Base-by-base conservation (phyloP, 2,797 vertebrate genomes). In the Cetoscarus ocellatus region DNA sequence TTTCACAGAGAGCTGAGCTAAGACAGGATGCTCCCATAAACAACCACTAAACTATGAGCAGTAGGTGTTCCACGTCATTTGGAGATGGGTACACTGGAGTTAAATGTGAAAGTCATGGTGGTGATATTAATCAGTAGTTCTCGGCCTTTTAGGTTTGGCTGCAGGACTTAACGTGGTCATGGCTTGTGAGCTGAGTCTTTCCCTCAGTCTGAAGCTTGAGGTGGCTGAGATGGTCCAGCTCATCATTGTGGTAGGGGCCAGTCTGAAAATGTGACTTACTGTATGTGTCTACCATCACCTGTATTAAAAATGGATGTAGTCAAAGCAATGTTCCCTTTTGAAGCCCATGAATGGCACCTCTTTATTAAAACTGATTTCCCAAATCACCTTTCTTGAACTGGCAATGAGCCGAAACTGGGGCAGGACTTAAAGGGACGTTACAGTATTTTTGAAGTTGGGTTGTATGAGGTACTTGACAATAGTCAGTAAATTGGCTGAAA, bases 21-120 rank as follows among this genome's bases (percentile, higher is more conserved):
- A 47, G 52, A 57, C 19, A 42, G 17, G 35, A 51, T 47, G 35
- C 47, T 62, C 2, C 19, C 14, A 18, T 65, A 75, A 63, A 78
- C 64, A 82, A 35, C 10, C 39, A 8, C 2, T 19, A n/a, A 70
- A 73, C 67, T 39, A 81, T 67, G 52, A 54, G 49, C 56, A 56
- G 47, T 45, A 48, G 14, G 48, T 54, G 36, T 49, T 47, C 15
- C 47, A 36, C 48, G 61, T 40, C 55, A 65, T n/a, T 5, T 48
- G 10, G 40, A 56, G 27, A 39, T 42, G 10, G 51, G n/a, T 4
- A 63, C n/a, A 36, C 1, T 69, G 19, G 35, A 42, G 65, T 49
- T 1, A 71, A 62, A 75, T 61, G 10, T 11, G 7, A 61, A 27
- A 42, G 36, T 15, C 56, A 42, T 47, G 9, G 6, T 7, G 3